phyloP scores from a whole-genome alignment of 2,888 invertebrate species.

The Napeogenes inachia region DNA sequence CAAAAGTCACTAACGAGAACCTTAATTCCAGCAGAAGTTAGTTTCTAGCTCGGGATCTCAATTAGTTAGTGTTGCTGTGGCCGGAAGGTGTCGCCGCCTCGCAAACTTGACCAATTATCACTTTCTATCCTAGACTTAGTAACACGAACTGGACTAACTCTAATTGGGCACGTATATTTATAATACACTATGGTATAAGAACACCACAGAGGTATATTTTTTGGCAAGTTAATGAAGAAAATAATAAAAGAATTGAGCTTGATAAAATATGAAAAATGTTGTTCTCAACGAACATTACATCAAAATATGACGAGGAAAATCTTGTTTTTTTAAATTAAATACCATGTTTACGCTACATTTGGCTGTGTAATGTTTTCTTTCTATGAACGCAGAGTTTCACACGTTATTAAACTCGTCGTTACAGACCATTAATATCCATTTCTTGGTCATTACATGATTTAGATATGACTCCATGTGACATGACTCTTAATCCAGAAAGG shows the following conservation, averaged over 20 bases:
- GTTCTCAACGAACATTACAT: background rate
- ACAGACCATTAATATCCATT: slow-evolving; percentile 26
- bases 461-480: slow-evolving; percentile 1
- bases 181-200: background rate
- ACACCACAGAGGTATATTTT: background rate
- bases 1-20: slow-evolving; percentile 68
- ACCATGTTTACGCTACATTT: slow-evolving; percentile 20
- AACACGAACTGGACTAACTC: slow-evolving; percentile 1
- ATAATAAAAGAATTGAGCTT: background rate
- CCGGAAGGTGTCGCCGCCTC: slow-evolving; percentile 38
- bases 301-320: slow-evolving; percentile 1
- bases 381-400: slow-evolving; percentile 21
- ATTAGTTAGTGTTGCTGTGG: slow-evolving; percentile 51
- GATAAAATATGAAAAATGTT: background rate
- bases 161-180: slow-evolving; percentile 3
- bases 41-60: slow-evolving; percentile 47
- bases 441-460: slow-evolving; percentile 16
- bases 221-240: background rate
- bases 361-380: slow-evolving; percentile 21
- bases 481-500: background rate
- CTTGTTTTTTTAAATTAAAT: slow-evolving; percentile 1
- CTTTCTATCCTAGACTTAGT: slow-evolving; percentile 30
- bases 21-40: slow-evolving; percentile 63
- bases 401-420: slow-evolving; percentile 23
- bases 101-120: slow-evolving; percentile 56